Evolutionary conservation across 1,140 invertebrate genomes (phyloP), one percentile per base, ranked within the genome.

Genomic region (Zaprionus lachaisei): DNA sequence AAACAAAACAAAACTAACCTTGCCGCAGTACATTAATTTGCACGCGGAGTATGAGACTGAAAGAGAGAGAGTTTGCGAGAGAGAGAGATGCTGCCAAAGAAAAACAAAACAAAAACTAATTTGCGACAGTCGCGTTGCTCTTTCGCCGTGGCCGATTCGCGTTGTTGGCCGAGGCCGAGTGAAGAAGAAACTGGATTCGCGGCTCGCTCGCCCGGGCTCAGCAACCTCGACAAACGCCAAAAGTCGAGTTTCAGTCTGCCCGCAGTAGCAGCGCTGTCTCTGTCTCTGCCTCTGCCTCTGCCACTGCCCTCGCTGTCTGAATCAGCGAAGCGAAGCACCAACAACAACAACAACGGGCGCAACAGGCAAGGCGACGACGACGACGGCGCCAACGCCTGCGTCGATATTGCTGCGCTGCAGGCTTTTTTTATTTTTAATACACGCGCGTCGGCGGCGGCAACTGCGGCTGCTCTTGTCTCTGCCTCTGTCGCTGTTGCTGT

Each of bases 111-210:
- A 26, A 41, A 34, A 26, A 68, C 26, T 34, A 66, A 70, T 79
- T 75, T 67, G 41, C 31, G 67, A 26, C 41, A 60, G 49, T 68
- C 68, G 62, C 63, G 77, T 51, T 7, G 20, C 34, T 63, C 63
- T 81, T 67, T 81, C 66, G 64, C 64, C 80, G 77, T 71, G 49
- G 49, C 65, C 57, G 61, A 67, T 73, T 85, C 68, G 68, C 62
- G 68, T 72, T 71, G 73, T 76, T 76, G 17, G 73, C 68, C 73
- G 73, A 76, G 73, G 67, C 72, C 78, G 70, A 80, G 83, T 89
- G 81, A 89, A 87, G 85, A 89, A 89, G 84, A 87, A 87, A 87
- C 84, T 87, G 84, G 84, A 87, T 89, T 87, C 81, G 81, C 68
- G 71, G 69, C 72, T 81, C 77, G 79, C 47, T 64, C 49, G 79